Percentiles rank a stretch among this genome's conserved stretches.
These are phyloP conservation scores for Actinia tenebrosa DNA, from an alignment of 64 coral and sea anemone species.

Conservation along the genomic window DNA sequence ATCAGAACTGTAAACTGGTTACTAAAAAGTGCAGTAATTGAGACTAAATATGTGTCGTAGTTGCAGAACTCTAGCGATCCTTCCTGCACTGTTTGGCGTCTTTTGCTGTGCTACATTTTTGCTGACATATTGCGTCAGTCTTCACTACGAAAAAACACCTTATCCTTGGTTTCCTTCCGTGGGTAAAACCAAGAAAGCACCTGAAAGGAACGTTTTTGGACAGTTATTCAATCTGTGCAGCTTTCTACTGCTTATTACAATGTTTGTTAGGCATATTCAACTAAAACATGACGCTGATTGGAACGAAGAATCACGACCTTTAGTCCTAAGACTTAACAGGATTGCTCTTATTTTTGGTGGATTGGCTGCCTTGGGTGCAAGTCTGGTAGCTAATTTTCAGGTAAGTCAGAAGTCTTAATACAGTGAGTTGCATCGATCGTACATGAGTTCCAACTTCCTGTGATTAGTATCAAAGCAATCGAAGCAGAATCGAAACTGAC, in stretches of 20 bases:
- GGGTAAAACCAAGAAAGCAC: slow-evolving; percentile 40
- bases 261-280: slow-evolving; percentile 77
- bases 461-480: too few relatives aligned
- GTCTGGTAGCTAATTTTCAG: slow-evolving; percentile 87
- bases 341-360: slow-evolving; percentile 35
- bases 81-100: slow-evolving; percentile 47
- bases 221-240: slow-evolving; percentile 78
- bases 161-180: slow-evolving; percentile 69
- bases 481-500: too few relatives aligned
- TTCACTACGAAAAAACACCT: slow-evolving; percentile 10
- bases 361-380: slow-evolving; percentile 50
- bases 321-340: slow-evolving; percentile 65
- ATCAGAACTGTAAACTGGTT: background rate
- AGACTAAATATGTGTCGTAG: slow-evolving; percentile 40
- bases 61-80: slow-evolving; percentile 37
- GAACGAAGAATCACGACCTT: slow-evolving; percentile 63
- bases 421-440: too few relatives aligned
- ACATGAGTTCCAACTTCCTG: too few relatives aligned
- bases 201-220: slow-evolving; percentile 85
- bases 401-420: slow-evolving; percentile 26
- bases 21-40: background rate
- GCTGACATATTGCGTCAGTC: slow-evolving; percentile 56
- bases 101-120: slow-evolving; percentile 42
- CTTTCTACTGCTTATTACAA: slow-evolving; percentile 44
- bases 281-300: slow-evolving; percentile 83